phyloP scores from a whole-genome alignment of 1,140 invertebrate species.

The Grapholita molesta region DNA sequence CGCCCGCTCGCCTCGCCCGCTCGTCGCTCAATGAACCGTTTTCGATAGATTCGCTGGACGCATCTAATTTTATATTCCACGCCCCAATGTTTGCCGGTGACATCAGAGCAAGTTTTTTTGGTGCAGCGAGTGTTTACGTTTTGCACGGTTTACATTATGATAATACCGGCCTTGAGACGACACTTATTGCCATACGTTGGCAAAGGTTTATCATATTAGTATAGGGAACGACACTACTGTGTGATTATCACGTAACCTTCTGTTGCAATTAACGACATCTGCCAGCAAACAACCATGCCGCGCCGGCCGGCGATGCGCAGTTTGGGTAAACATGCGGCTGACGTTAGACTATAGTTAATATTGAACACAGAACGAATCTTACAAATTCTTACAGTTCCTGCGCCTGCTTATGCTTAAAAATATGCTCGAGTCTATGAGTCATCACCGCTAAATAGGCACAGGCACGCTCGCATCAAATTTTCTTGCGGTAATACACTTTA shows the following conservation, averaged over 20 bases:
- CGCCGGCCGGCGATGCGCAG: slow-evolving; percentile 49
- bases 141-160: slow-evolving; percentile 41
- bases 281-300: slow-evolving; percentile 20
- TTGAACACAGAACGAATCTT: slow-evolving; percentile 18
- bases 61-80: slow-evolving; percentile 68
- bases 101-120: slow-evolving; percentile 68
- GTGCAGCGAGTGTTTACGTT: slow-evolving; percentile 72
- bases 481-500: slow-evolving; percentile 20
- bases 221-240: neutral
- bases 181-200: slow-evolving; percentile 18
- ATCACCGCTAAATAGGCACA: slow-evolving; percentile 29
- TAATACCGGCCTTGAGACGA: slow-evolving; percentile 46
- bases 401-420: slow-evolving; percentile 29
- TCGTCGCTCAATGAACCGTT: slow-evolving; percentile 73
- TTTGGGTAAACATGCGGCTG: slow-evolving; percentile 44
- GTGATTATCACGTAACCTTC: neutral
- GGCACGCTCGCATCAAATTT: slow-evolving; percentile 36
- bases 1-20: slow-evolving; percentile 69
- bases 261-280: slow-evolving; percentile 27
- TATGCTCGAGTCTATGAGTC: slow-evolving; percentile 43
- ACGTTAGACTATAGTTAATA: slow-evolving; percentile 29
- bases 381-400: slow-evolving; percentile 17
- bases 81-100: slow-evolving; percentile 68
- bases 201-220: neutral
- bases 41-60: slow-evolving; percentile 50